Evolutionary conservation across 2,888 invertebrate genomes (phyloP), one percentile per base, ranked within the genome.

Genomic region (Ochropleura leucogaster): DNA sequence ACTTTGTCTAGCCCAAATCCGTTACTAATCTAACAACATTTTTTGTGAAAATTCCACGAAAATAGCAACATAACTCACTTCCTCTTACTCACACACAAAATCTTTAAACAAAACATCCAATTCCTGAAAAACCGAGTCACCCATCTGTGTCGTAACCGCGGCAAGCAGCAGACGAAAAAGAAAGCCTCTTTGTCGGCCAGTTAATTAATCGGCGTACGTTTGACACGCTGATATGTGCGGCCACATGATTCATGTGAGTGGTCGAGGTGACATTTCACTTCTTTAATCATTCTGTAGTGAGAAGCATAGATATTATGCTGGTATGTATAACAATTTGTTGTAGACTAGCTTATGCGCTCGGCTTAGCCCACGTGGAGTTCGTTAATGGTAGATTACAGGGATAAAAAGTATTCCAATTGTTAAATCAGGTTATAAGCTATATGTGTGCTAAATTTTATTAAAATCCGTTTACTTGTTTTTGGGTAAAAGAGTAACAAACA

Each of bases 181-280:
- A 86, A 86, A 86, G 86, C 82, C 64, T 77, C 72, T 66, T 79
- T 69, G 70, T 18, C 64, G 69, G 60, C 62, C 63, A 42, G 73
- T 83, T 86, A 86, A 81, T 85, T 83, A 83, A 85, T 85, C 76
- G 67, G 72, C 67, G 66, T 79, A 71, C 77, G 78, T 85, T 82
- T 82, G 82, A 72, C 82, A 79, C 18, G 70, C 60, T 64, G 65
- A 77, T 74, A 73, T 82, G 81, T 76, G 83, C 78, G 68, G 77
- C 59, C 68, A 64, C 59, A 80, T 86, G 86, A 86, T 82, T 86
- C 86, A 86, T 66, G 69, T 46, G 57, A 57, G 71, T 64, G 70
- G 71, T 64, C 72, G 74, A 47, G 57, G 69, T 83, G 77, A 76
- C 86, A 80, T 86, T 86, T 86, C 85, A 84, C 86, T 78, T 80